phyloP scores from a whole-genome alignment of 2,888 invertebrate genomes.

The Stenurella melanura region DNA sequence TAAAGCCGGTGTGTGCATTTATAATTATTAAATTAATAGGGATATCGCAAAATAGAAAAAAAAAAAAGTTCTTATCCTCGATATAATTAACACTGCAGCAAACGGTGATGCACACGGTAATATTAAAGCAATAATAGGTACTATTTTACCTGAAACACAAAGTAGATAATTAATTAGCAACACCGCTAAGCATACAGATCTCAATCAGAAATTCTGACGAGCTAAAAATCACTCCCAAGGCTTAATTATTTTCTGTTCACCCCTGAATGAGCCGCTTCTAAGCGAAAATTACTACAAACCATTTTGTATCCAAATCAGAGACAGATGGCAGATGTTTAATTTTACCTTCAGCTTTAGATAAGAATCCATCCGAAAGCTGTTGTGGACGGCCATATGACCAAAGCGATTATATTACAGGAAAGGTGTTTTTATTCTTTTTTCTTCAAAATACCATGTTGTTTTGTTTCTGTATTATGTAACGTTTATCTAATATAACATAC shows the following conservation, averaged over 20 bases:
- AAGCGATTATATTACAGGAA: constrained; percentile 25
- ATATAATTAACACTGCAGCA: too few species aligned
- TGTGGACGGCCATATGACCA: constrained; percentile 30
- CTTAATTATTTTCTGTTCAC: constrained; percentile 3
- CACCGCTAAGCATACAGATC: neutral
- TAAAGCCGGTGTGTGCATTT: too few species aligned
- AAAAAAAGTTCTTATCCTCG: too few species aligned
- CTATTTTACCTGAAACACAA: too few species aligned
- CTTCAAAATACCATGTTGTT: neutral
- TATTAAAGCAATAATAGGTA: too few species aligned
- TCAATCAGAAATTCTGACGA: neutral
- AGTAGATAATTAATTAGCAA: neutral
- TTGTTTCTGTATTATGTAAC: constrained; percentile 14
- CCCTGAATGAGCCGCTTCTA: neutral
- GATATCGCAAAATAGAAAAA: too few species aligned
- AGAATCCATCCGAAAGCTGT: constrained; percentile 39
- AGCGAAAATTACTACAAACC: constrained; percentile 16
- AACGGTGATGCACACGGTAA: too few species aligned
- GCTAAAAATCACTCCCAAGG: neutral
- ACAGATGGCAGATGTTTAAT: constrained; percentile 40
- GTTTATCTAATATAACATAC: constrained; percentile 13
- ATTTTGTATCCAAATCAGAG: constrained; percentile 39
- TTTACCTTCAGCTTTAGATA: constrained; percentile 32
- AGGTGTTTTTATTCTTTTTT: constrained; percentile 15
- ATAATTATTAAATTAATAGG: too few species aligned